Conservation (phyloP, 2,797 vertebrate genomes). For the Anisognathus igniventris region DNA sequence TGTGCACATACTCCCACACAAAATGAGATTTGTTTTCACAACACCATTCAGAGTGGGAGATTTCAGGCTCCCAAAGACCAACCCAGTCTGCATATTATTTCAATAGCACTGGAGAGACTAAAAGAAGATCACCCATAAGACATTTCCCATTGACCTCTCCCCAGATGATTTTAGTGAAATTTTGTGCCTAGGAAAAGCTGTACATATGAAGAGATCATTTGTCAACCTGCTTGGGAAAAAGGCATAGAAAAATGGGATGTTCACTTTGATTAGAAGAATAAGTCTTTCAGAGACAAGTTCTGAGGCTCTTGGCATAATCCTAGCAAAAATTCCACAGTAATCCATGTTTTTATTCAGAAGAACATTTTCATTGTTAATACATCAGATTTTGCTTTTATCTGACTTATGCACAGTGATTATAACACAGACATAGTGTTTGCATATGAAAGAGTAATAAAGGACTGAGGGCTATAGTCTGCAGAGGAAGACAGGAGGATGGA, state of each 20-base stretch:
- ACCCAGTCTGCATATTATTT: not conserved
- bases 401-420: not conserved
- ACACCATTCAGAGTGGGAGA: not conserved
- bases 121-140: not conserved
- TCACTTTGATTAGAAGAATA: not conserved
- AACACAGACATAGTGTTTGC: not conserved
- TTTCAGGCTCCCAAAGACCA: not conserved
- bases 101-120: not conserved
- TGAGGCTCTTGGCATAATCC: not conserved
- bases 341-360: constrained; percentile 2
- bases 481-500: not conserved
- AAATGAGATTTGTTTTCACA: not conserved
- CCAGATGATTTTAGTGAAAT: not conserved
- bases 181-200: not conserved
- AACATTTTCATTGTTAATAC: not conserved
- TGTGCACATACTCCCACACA: not conserved
- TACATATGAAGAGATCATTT: not conserved
- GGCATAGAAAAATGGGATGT: not conserved
- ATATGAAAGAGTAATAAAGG: not conserved
- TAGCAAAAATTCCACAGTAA: not conserved
- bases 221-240: not conserved
- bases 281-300: not conserved
- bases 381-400: constrained; percentile 2
- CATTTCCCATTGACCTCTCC: not conserved
- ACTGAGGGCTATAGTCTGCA: not conserved